Conservation (phyloP, 2,888 invertebrate species). For the Tricholauxania praeusta region DNA sequence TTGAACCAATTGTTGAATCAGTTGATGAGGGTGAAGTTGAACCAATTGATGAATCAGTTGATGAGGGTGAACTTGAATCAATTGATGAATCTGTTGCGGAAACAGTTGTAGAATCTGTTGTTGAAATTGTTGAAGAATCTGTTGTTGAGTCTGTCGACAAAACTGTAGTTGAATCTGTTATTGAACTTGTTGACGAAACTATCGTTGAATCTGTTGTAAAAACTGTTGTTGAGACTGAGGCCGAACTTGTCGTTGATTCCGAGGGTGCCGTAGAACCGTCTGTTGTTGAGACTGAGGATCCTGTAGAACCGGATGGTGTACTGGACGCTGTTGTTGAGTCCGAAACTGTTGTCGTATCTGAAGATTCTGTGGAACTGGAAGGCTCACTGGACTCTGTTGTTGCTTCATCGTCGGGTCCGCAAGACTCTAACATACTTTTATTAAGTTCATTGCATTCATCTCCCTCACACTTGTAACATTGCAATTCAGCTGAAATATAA, state of each 20-base stretch:
- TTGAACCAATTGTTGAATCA: constrained; percentile 12
- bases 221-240: constrained; percentile 2
- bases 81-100: constrained; percentile 16
- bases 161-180: constrained; percentile 18
- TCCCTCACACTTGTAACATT: constrained; percentile 58
- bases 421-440: constrained; percentile 26
- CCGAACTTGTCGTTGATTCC: constrained; percentile 3
- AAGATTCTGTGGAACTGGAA: background rate
- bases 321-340: constrained; percentile 6
- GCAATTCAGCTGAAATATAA: constrained; percentile 41
- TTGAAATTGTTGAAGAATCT: background rate
- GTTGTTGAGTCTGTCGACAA: constrained; percentile 11
- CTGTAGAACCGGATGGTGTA: too few species aligned
- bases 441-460: constrained; percentile 48
- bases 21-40: constrained; percentile 9
- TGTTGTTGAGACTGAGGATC: constrained; percentile 9
- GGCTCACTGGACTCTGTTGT: constrained; percentile 1
- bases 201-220: constrained; percentile 13
- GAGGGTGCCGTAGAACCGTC: constrained; percentile 2
- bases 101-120: constrained; percentile 9
- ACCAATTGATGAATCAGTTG: background rate
- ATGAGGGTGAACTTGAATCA: constrained; percentile 15
- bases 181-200: background rate
- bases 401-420: constrained; percentile 28
- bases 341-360: constrained; percentile 6